Conservation (phyloP, 2,797 vertebrate species). For the Epinephelus coioides region DNA sequence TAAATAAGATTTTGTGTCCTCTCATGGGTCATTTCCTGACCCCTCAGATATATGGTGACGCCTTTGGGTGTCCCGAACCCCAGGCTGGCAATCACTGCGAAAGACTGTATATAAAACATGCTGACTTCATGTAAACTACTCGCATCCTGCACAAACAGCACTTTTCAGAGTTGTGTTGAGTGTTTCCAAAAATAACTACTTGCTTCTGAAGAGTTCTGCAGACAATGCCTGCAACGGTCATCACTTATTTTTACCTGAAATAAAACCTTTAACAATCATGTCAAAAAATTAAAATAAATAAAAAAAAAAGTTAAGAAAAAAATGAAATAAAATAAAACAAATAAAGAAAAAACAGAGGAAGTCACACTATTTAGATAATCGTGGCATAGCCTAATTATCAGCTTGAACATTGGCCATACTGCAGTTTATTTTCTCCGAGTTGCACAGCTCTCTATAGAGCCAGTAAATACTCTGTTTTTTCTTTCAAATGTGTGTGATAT, state of each 20-base stretch:
- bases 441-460: conserved; percentile 5
- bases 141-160: conserved; percentile 21
- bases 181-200: conserved; percentile 14
- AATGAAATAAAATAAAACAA: not conserved
- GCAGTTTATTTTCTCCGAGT: not conserved
- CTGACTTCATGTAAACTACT: conserved; percentile 37
- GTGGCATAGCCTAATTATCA: not conserved
- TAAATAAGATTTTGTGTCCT: not conserved
- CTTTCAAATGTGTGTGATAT: conserved; percentile 17
- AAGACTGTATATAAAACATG: conserved; percentile 18
- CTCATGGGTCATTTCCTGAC: conserved; percentile 13
- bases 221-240: not conserved
- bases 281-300: no score
- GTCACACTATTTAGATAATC: no score
- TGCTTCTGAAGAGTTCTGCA: not conserved
- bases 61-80: not conserved
- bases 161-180: conserved; percentile 23
- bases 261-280: not conserved
- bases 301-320: not conserved
- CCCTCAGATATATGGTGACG: not conserved
- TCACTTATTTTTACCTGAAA: not conserved
- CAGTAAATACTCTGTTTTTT: not conserved
- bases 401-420: not conserved
- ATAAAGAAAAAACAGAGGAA: not conserved
- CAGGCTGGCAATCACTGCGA: conserved; percentile 13